Evolutionary conservation across 2,113 vertebrate species (phyloP).

Genomic region (Gymnogyps californianus): DNA sequence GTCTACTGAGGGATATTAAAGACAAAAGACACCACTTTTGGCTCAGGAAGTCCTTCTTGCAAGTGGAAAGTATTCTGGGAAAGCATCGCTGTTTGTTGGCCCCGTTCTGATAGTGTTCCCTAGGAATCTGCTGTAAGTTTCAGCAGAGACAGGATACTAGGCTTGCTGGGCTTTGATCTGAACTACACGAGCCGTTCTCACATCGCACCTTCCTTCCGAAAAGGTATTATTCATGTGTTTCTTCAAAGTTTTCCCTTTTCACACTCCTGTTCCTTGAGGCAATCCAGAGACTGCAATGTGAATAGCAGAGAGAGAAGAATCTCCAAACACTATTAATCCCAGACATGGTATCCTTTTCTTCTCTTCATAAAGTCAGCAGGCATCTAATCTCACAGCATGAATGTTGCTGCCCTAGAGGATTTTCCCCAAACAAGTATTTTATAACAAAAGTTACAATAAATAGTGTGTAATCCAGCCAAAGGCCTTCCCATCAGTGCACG

Average conservation of each 20-base stretch:
- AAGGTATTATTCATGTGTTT: neutral
- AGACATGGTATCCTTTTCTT: neutral
- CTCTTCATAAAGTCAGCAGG: slow-evolving; percentile 20
- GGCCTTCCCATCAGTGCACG: neutral
- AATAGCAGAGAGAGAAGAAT: neutral
- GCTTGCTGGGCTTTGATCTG: neutral
- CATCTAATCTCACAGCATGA: slow-evolving; percentile 2
- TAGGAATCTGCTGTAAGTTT: neutral
- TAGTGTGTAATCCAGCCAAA: slow-evolving; percentile 4
- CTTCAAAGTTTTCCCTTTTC: neutral
- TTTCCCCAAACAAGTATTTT: slow-evolving; percentile 38
- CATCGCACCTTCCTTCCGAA: neutral
- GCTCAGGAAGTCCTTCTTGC: slow-evolving; percentile 33
- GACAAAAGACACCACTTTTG: slow-evolving; percentile 34
- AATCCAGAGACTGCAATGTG: neutral
- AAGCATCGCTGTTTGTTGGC: neutral
- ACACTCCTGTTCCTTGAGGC: neutral
- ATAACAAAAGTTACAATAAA: slow-evolving; percentile 21
- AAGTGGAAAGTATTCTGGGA: neutral
- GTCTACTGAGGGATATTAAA: neutral
- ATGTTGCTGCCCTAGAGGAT: slow-evolving; percentile 24
- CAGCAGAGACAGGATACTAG: neutral
- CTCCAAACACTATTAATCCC: neutral
- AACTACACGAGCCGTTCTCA: neutral
- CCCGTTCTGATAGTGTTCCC: neutral